Conservation (phyloP, 2,888 invertebrate genomes). For the Dasypolia templi region DNA sequence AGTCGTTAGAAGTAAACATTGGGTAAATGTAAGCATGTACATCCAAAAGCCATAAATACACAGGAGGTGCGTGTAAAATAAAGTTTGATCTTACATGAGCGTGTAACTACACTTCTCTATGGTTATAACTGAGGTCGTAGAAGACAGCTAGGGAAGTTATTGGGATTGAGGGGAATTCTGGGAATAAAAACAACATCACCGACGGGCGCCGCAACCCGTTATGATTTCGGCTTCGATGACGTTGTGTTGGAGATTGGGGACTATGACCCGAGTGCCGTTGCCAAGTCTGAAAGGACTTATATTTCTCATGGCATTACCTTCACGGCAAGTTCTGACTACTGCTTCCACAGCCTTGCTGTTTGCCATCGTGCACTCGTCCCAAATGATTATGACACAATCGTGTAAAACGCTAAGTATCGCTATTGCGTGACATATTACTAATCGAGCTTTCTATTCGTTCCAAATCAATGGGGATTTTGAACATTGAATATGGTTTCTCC, state of each 20-base stretch:
- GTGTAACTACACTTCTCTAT: too few species aligned
- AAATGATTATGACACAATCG: not conserved
- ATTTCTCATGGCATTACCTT: too few species aligned
- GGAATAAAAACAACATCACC: not conserved
- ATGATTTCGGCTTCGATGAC: not conserved
- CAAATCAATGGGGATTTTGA: not conserved
- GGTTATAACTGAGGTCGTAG: too few species aligned
- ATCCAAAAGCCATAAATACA: too few species aligned
- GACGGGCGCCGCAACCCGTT: too few species aligned
- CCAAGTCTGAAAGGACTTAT: not conserved
- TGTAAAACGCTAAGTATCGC: not conserved
- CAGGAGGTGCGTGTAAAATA: too few species aligned
- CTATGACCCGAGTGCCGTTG: not conserved
- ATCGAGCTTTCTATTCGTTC: not conserved
- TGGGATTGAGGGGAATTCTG: not conserved
- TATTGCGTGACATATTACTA: not conserved
- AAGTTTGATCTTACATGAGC: too few species aligned
- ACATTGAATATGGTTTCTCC: not conserved
- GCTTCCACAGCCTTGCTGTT: not conserved
- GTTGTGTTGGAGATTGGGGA: not conserved
- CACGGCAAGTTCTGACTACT: not conserved
- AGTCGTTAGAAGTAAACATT: conserved; percentile 2
- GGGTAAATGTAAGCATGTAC: not conserved
- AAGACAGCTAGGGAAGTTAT: too few species aligned
- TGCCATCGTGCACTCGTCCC: not conserved